Conservation (phyloP, 64 coral and sea anemone genomes). For the Stichodactyla helianthus region DNA sequence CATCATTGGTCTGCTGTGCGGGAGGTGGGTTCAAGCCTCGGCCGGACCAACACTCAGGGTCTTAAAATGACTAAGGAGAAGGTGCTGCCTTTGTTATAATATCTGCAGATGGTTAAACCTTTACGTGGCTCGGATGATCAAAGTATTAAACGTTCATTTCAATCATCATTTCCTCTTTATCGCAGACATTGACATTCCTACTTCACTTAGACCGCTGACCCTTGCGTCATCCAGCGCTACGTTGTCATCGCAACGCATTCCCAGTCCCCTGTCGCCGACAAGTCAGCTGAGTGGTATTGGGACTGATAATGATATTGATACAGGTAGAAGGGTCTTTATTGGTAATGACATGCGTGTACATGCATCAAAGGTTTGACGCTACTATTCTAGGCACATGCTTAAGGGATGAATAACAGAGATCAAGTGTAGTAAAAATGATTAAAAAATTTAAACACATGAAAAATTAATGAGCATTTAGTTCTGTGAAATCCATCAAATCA, state of each 20-base stretch:
- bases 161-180: conserved; percentile 8
- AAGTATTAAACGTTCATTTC: neutral
- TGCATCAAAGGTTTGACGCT: neutral
- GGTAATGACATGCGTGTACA: neutral
- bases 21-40: too few species aligned
- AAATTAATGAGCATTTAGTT: too few species aligned
- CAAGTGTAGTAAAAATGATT: too few species aligned
- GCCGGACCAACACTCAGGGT: too few species aligned
- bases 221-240: conserved; percentile 37
- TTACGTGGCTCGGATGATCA: neutral
- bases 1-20: too few species aligned
- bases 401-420: too few species aligned
- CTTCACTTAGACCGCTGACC: conserved; percentile 35
- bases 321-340: conserved; percentile 17
- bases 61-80: too few species aligned
- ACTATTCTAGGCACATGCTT: too few species aligned
- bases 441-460: too few species aligned
- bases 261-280: conserved; percentile 35
- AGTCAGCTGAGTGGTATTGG: conserved; percentile 43
- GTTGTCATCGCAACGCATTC: conserved; percentile 43
- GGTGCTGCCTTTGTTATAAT: too few species aligned
- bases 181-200: conserved; percentile 33
- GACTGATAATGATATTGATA: conserved; percentile 30
- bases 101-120: too few species aligned
- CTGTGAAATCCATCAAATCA: too few species aligned